A percentile compares a stretch with the other conserved stretches of the same genome.
phyloP scores from a whole-genome alignment of 2,113 vertebrate species.

The chimpanzee (Pan troglodytes) region DNA sequence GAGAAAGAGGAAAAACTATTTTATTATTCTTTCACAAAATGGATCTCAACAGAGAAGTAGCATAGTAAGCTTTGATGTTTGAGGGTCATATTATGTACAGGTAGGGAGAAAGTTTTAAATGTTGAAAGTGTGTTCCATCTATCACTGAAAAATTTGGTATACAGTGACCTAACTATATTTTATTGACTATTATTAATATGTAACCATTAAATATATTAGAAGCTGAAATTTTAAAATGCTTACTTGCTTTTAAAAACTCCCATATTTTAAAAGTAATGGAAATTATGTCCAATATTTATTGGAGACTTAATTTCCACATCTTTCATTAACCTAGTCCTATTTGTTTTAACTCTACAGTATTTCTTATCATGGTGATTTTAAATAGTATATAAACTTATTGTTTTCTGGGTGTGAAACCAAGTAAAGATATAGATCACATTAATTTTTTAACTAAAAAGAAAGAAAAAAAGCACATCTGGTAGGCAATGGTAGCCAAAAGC shows the following conservation, averaged over 20 bases:
- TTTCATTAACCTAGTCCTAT: not conserved
- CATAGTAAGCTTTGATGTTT: not conserved
- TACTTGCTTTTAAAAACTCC: not conserved
- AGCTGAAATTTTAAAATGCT: not conserved
- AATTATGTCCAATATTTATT: not conserved
- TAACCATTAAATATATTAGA: not conserved
- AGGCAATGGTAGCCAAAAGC: constrained; percentile 26
- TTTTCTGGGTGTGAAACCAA: not conserved
- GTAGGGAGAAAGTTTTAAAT: not conserved
- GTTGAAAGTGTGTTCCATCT: not conserved
- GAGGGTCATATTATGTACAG: not conserved
- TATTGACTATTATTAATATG: not conserved
- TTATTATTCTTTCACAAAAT: not conserved
- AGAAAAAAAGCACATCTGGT: constrained; percentile 56
- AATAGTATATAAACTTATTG: not conserved
- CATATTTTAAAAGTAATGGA: not conserved
- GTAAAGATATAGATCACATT: not conserved
- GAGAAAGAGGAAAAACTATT: not conserved
- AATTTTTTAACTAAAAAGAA: constrained; percentile 59
- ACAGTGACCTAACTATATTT: not conserved
- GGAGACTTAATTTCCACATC: not conserved
- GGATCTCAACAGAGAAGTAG: not conserved
- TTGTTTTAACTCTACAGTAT: not conserved
- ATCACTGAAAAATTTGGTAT: not conserved
- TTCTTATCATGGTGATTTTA: not conserved